Conservation (phyloP, 2,888 invertebrate genomes). For the Opisthograptis luteolata region DNA sequence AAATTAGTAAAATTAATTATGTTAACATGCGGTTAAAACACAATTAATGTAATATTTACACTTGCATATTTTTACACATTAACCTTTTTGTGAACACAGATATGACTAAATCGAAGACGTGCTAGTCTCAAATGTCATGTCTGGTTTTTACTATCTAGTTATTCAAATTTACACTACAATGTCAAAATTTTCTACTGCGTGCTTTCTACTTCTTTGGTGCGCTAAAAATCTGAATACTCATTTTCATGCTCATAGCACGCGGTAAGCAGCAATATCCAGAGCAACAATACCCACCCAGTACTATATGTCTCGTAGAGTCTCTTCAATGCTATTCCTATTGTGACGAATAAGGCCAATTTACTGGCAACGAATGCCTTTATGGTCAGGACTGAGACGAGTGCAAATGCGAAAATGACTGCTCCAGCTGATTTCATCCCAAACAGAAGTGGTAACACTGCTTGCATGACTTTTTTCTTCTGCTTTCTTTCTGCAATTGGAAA, state of each 20-base stretch:
- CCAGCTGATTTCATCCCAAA: constrained; percentile 88
- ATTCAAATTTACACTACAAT: neutral
- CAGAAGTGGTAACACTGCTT: constrained; percentile 86
- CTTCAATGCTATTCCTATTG: constrained; percentile 85
- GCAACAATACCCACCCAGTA: constrained; percentile 64
- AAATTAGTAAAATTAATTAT: no score
- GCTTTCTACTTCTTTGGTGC: constrained; percentile 17
- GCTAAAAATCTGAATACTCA: constrained; percentile 20
- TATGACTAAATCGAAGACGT: no score
- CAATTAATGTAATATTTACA: no score
- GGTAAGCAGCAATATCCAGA: constrained; percentile 6
- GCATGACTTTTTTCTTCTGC: constrained; percentile 85
- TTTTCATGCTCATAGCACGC: constrained; percentile 21
- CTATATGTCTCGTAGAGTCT: constrained; percentile 85
- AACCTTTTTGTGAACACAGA: no score
- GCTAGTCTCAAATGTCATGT: no score
- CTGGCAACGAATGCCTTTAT: constrained; percentile 88
- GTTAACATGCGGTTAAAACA: no score
- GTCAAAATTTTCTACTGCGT: neutral
- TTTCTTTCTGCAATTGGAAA: constrained; percentile 53
- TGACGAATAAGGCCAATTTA: constrained; percentile 87
- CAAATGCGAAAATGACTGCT: constrained; percentile 85
- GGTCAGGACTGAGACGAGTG: constrained; percentile 85
- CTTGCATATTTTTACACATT: no score
- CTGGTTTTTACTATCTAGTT: no score